Base-by-base conservation (phyloP, 2,797 vertebrate genomes). In the Netta rufina region DNA sequence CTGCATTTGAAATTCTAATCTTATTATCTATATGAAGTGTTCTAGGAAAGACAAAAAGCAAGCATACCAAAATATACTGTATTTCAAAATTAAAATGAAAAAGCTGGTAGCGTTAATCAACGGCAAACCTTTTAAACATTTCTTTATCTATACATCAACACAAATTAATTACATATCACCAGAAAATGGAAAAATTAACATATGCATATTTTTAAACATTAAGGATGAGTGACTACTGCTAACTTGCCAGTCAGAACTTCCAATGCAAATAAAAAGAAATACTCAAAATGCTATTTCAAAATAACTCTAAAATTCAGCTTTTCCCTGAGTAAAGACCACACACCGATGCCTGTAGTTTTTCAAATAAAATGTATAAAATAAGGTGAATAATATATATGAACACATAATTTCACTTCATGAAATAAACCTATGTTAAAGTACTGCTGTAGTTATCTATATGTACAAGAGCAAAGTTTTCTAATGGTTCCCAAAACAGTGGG, bases 21-120 rank as follows among this genome's bases (percentile, higher is more conserved):
- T 39, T 28, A 53, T 61, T 62, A 87, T 30, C 65, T 7, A 36
- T 4, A 8, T 51, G 17, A 71, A 47, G 18, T 53, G 73, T 4
- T 28, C 4, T 15, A 67, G 5, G 8, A 88, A 80, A 80, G 2
- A 82, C 16, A 43, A 92, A 79, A 3, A 30, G 7, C 6, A 65
- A 53, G 47, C 2, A 56, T 64, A 76, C 1, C 27, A 71, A 87
- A 82, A 56, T 22, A 71, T 2, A 75, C 1, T 4, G 1, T 28
- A 66, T 53, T 87, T 80, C 5, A 83, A 89, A 91, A 64, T n/a
- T 14, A 51, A 87, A 73, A 80, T 38, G 0, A 79, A 87, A 84
- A 38, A 11, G 9, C 8, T 43, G 69, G 6, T 9, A 41, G 2
- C 3, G 51, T 73, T 62, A 45, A 36, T 51, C 9, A 78, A 39